These are phyloP conservation scores for Pachycephala philippinensis DNA, from an alignment of 2,113 vertebrate species.

Conservation along the genomic window DNA sequence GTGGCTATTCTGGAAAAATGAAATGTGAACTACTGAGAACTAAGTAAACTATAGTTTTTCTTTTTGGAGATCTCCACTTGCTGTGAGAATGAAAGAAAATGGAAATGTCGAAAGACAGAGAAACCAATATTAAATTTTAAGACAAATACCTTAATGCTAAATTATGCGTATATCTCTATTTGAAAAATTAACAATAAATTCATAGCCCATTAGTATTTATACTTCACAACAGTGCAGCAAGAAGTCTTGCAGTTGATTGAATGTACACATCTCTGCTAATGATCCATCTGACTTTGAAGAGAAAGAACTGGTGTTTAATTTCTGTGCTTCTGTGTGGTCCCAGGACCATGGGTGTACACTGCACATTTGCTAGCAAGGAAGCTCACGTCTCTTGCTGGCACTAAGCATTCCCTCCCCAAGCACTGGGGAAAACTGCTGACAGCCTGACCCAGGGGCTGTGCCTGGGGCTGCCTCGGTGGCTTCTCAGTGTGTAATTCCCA, in stretches of 20 bases:
- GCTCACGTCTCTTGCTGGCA: not conserved
- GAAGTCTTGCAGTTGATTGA: not conserved
- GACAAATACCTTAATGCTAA: not conserved
- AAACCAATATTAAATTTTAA: not conserved
- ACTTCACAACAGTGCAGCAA: not conserved
- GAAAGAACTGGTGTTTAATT: not conserved
- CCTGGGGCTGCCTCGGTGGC: not conserved
- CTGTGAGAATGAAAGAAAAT: not conserved
- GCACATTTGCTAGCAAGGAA: not conserved
- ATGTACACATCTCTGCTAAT: fast-evolving
- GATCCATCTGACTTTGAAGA: not conserved
- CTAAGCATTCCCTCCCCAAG: not conserved
- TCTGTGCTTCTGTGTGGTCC: not conserved
- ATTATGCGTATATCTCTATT: not conserved
- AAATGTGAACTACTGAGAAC: not conserved
- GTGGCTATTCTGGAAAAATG: not conserved
- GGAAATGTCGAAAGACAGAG: not conserved
- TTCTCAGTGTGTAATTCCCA: not conserved
- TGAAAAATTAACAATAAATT: not conserved
- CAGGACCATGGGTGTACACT: not conserved
- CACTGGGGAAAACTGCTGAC: too few relatives aligned
- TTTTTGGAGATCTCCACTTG: not conserved
- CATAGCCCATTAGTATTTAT: not conserved
- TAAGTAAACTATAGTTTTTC: not conserved
- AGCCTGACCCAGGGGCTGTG: not conserved